Evolutionary conservation across 2,888 invertebrate species (phyloP).

Genomic region (Arenicola marina): DNA sequence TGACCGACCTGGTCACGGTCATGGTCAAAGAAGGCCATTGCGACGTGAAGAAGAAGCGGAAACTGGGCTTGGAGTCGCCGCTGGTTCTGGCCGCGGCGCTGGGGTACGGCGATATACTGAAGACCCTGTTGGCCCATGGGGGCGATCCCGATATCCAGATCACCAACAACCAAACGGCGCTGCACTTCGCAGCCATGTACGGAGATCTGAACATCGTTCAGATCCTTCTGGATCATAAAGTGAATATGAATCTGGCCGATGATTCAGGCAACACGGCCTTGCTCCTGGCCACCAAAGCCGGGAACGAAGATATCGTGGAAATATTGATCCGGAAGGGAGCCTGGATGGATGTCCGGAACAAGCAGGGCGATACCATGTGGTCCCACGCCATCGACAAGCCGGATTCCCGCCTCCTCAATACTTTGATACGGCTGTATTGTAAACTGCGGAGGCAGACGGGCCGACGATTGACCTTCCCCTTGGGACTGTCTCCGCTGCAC

Average conservation of each 20-base stretch:
- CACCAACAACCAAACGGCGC: conserved; percentile 50
- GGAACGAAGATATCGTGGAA: conserved; percentile 40
- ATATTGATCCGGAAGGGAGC: conserved; percentile 42
- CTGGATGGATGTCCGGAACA: conserved; percentile 44
- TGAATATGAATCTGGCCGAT: conserved; percentile 46
- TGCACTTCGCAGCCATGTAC: conserved; percentile 59
- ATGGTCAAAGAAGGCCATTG: conserved; percentile 46
- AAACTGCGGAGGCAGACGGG: background rate
- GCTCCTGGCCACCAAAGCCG: conserved; percentile 47
- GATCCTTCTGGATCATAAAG: conserved; percentile 17
- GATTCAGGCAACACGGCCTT: conserved; percentile 50
- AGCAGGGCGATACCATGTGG: conserved; percentile 52
- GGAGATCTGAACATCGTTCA: conserved; percentile 51
- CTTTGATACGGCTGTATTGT: background rate
- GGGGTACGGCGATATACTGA: conserved; percentile 44
- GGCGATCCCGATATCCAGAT: conserved; percentile 49
- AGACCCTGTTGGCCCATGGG: conserved; percentile 39
- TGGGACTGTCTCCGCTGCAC: conserved; percentile 40
- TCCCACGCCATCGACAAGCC: conserved; percentile 43
- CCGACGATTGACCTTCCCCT: conserved; percentile 13
- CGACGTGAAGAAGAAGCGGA: conserved; percentile 42
- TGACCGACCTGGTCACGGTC: conserved; percentile 41
- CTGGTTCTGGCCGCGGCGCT: conserved; percentile 53
- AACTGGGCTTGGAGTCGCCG: conserved; percentile 53
- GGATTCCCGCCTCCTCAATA: background rate